phyloP scores from a whole-genome alignment of 2,797 vertebrate species.

The Notolepis coatsorum region DNA sequence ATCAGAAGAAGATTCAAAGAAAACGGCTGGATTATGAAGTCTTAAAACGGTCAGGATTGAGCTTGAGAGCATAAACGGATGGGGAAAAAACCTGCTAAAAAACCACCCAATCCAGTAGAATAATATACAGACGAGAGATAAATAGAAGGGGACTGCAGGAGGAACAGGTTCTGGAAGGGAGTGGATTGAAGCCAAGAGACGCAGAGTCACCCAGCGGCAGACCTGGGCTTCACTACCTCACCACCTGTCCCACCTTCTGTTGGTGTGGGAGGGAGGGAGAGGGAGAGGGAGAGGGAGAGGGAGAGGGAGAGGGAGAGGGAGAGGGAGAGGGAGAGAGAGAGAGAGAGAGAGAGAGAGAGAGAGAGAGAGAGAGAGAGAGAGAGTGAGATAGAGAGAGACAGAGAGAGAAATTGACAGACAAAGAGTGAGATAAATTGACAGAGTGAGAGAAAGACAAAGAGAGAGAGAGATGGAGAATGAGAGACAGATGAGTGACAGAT shows the following conservation, averaged over 20 bases:
- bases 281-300: not conserved
- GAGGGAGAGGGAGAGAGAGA: not conserved
- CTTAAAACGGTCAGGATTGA: no score
- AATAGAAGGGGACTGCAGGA: not conserved
- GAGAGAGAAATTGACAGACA: no score
- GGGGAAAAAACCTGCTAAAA: no score
- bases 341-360: not conserved
- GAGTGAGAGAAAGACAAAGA: no score
- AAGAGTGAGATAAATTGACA: no score
- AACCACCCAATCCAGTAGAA: not conserved
- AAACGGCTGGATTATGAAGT: no score
- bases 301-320: not conserved
- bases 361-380: not conserved
- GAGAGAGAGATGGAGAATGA: no score
- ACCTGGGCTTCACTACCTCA: slow-evolving; percentile 44
- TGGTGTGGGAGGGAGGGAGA: slow-evolving; percentile 16
- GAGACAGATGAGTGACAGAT: no score
- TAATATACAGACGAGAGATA: not conserved
- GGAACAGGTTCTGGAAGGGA: slow-evolving; percentile 28
- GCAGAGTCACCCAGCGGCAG: slow-evolving; percentile 48
- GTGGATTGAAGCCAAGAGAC: not conserved
- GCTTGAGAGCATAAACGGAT: no score
- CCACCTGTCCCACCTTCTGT: slow-evolving; percentile 67
- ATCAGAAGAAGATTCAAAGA: no score
- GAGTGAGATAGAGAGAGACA: no score